phyloP scores from a whole-genome alignment of 2,888 invertebrate genomes.

The Esperia sulphurella region DNA sequence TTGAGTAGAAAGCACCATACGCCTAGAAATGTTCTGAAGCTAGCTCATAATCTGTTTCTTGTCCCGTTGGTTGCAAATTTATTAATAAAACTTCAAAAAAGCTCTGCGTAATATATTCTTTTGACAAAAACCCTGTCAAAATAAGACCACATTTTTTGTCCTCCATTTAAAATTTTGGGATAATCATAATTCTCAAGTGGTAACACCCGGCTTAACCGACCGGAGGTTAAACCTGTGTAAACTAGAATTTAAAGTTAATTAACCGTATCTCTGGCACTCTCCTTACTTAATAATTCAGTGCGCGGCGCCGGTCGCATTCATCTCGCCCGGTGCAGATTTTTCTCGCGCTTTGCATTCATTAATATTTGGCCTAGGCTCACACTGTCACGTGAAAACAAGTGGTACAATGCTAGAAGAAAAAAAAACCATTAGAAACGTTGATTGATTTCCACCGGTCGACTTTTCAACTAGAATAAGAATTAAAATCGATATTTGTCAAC shows the following conservation, averaged over 20 bases:
- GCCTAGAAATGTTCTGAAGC: too few species aligned
- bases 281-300: constrained; percentile 5
- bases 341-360: constrained; percentile 8
- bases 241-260: constrained; percentile 18
- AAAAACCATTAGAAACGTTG: too few species aligned
- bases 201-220: neutral
- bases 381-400: neutral
- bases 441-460: too few species aligned
- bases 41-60: too few species aligned
- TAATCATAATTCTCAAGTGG: neutral
- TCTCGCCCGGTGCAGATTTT: constrained; percentile 5
- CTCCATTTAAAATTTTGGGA: neutral
- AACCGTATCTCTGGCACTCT: constrained; percentile 2
- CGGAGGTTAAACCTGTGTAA: constrained; percentile 10
- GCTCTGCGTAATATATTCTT: too few species aligned
- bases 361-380: neutral
- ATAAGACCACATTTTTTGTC: neutral
- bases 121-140: too few species aligned
- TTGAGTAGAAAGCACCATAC: too few species aligned
- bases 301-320: neutral
- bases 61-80: too few species aligned
- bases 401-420: too few species aligned
- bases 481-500: too few species aligned
- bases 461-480: too few species aligned
- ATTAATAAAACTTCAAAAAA: too few species aligned